Base-by-base conservation (phyloP, 2,113 vertebrate genomes). In the Ptychochromis oligacanthus region DNA sequence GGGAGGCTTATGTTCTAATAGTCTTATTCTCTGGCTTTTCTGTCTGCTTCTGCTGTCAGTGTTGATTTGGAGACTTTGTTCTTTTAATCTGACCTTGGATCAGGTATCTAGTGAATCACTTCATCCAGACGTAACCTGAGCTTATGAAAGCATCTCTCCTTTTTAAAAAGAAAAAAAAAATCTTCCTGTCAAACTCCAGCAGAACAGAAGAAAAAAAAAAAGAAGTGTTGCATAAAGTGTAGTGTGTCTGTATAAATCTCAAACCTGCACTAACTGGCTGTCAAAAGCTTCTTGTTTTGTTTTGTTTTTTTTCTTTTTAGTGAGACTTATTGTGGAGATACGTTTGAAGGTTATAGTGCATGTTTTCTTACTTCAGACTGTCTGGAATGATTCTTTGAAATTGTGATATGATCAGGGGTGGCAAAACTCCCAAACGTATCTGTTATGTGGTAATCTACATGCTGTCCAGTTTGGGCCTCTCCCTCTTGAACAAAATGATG, bases 61-160 rank as follows among this genome's bases (percentile, higher is more conserved):
- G 15, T 77, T 64, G 75, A 75, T 60, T 70, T 22, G 43, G 34
- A 61, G 70, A 81, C 77, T 80, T 62, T 85, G 72, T 43, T 49
- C 26, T 75, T 70, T 81, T 38, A 24, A 55, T 85, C 76, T 81
- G 83, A 86, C 80, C 67, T 86, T 65, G 78, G 78, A 75, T 91
- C 83, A 83, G 36, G 24, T 84, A 61, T 87, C 64, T 2, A 64
- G 24, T 5, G 34, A 75, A 67, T 10, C 20, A 72, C 10, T 22
- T 58, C 34, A 59, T 59, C 77, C 85, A 79, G 74, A 60, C 20
- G 26, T 55, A 87, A 87, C 58, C 24, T 75, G 54, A 86, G 70
- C 76, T 58, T 75, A 80, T 80, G 1, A 55, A 77, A 79, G 58
- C 18, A 14, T 65, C 61, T 46, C 43, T 78, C 4, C 54, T 59